Conservation (phyloP, 1,140 invertebrate species). For the Aporrectodea caliginosa region DNA sequence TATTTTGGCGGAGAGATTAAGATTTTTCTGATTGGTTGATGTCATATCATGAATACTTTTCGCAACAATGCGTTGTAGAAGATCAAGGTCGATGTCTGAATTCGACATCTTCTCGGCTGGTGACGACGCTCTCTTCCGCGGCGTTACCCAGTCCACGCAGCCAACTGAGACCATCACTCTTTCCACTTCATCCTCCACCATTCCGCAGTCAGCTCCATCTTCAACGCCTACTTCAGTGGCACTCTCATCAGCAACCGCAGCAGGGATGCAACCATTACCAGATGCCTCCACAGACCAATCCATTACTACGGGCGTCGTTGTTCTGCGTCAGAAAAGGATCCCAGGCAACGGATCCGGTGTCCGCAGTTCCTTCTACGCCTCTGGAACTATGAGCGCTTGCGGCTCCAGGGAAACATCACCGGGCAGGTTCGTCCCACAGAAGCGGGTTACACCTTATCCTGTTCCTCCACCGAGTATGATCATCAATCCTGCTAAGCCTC, state of each 20-base stretch:
- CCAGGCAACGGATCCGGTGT: background rate
- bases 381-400: background rate
- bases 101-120: background rate
- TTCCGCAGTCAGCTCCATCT: background rate
- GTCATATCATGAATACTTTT: no score
- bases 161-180: background rate
- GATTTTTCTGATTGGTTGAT: no score
- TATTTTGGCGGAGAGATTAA: no score
- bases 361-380: background rate
- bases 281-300: no score
- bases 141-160: background rate
- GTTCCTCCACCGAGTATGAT: slow-evolving; percentile 11
- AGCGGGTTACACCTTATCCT: background rate
- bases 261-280: background rate
- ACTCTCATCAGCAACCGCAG: background rate
- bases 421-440: background rate
- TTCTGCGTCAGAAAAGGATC: background rate
- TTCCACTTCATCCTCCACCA: no score
- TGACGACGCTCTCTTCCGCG: background rate
- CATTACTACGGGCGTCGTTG: background rate
- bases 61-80: no score
- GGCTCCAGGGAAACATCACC: background rate
- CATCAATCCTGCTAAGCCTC: background rate
- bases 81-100: background rate
- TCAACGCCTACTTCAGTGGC: background rate